Conservation (phyloP, 37 sponge, comb jelly and placozoan genomes). For the Cladorhizidae sp. region DNA sequence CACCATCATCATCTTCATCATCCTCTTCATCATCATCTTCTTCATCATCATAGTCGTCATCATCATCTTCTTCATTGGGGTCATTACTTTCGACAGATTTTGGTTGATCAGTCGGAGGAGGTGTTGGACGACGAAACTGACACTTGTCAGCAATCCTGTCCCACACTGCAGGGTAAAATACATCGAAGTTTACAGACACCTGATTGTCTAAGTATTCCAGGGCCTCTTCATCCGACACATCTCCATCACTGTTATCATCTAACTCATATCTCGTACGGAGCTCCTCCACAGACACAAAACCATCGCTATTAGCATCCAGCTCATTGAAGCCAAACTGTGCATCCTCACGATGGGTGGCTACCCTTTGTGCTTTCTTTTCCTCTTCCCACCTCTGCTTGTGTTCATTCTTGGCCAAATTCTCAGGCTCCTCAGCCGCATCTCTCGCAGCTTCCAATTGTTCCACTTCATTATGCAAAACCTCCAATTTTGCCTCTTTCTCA, state of each 20-base stretch:
- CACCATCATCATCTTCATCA: conserved; percentile 47
- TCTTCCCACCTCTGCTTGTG: conserved; percentile 60
- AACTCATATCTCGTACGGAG: conserved; percentile 55
- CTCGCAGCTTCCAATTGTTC: conserved; percentile 47
- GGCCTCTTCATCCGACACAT: conserved; percentile 54
- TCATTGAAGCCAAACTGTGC: conserved; percentile 50
- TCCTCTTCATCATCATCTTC: conserved; percentile 27
- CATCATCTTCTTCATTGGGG: conserved; percentile 25
- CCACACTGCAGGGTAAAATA: conserved; percentile 49
- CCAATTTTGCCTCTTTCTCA: conserved; percentile 46
- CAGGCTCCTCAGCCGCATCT: conserved; percentile 83
- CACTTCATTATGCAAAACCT: conserved; percentile 45
- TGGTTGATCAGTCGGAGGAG: background rate
- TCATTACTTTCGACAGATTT: background rate
- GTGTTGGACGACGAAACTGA: conserved; percentile 11
- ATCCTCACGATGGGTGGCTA: conserved; percentile 31
- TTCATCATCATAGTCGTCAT: conserved; percentile 24
- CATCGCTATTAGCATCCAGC: conserved; percentile 63
- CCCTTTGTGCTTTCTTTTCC: conserved; percentile 32
- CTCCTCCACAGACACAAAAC: conserved; percentile 62
- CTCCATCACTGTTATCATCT: conserved; percentile 75
- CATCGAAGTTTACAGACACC: conserved; percentile 37
- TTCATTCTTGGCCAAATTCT: conserved; percentile 76
- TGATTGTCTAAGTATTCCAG: conserved; percentile 37
- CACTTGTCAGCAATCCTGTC: conserved; percentile 41